Base-by-base conservation (phyloP, 2,797 vertebrate species). In the Sciurus carolinensis region DNA sequence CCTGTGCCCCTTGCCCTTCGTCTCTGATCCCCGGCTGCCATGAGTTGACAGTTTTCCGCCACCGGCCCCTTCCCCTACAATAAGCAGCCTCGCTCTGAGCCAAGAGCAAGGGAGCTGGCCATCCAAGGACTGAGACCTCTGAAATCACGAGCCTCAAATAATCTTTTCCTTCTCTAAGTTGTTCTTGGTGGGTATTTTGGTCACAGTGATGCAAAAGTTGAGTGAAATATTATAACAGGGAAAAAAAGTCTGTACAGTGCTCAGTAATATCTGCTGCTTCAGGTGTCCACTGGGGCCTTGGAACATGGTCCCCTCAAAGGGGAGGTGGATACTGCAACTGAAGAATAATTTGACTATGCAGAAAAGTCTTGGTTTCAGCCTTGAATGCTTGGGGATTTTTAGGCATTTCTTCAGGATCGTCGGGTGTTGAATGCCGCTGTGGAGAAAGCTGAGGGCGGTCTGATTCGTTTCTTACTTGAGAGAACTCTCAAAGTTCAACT, bases 311-410 rank as follows among this genome's bases (percentile, higher is more conserved):
- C 39, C 26, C 42, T 28, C 72, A 30, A 42, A 75, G 28, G 7
- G 14, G 33, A 5, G 42, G 42, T 44, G 44, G 44, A 42, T 4
- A 44, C 13, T 26, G 26, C 42, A 26, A 33, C 85, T 77, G 73
- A 83, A 93, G 64, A 75, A 71, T 86, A 52, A 91, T 95, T 91
- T 91, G 69, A 73, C 90, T 95, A 75, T 39, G 73, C 52, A 80
- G 90, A 67, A 96, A 82, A 93, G 91, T 95, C 75, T 93, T 86
- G 84, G 47, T 87, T 88, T 36, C n/a, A 30, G 24, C 9, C 12
- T 64, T 2, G 39, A 84, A 64, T 91, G 82, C 67, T 76, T 94
- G 87, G 71, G 22, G 87, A 73, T 47, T 67, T 89, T 33, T 54
- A 77, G 90, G 69, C 50, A 67, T 86, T 77, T 86, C 54, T 95